These are phyloP conservation scores for Masnerella sp. DNA, from an alignment of 2,888 invertebrate species.

Conservation along the genomic window DNA sequence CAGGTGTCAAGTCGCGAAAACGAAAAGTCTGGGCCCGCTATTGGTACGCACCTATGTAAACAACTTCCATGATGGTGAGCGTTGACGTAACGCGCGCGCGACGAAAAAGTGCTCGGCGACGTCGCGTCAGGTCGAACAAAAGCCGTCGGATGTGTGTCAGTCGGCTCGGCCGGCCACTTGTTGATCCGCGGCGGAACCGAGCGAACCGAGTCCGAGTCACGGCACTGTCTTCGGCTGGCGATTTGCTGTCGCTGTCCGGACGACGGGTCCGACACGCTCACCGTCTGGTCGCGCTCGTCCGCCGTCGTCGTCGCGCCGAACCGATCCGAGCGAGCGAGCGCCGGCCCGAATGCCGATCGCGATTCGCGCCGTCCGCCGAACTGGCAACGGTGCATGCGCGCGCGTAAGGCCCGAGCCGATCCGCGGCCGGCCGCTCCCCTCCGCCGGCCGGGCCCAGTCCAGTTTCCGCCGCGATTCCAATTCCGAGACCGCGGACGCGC, in stretches of 20 bases:
- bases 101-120: too few relatives aligned
- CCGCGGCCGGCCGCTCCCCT: not conserved
- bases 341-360: constrained; percentile 9
- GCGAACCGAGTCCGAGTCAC: too few relatives aligned
- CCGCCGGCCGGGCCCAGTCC: too few relatives aligned
- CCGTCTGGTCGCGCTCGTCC: not conserved
- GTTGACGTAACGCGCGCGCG: constrained; percentile 42
- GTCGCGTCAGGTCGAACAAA: too few relatives aligned
- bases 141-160: constrained; percentile 31
- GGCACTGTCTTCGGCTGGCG: too few relatives aligned
- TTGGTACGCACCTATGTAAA: constrained; percentile 73
- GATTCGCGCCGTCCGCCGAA: constrained; percentile 12
- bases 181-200: constrained; percentile 31
- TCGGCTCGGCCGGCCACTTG: constrained; percentile 25
- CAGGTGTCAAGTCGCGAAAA: constrained; percentile 1
- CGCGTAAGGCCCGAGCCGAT: constrained; percentile 15
- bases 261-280: too few relatives aligned
- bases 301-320: not conserved
- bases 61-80: constrained; percentile 75
- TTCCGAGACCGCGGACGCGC: too few relatives aligned
- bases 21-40: not conserved
- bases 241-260: not conserved
- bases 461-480: too few relatives aligned
- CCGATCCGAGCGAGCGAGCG: constrained; percentile 23
- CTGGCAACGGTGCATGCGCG: constrained; percentile 27